Evolutionary conservation across 2,113 vertebrate species (phyloP).

Genomic region (Lates calcarifer): DNA sequence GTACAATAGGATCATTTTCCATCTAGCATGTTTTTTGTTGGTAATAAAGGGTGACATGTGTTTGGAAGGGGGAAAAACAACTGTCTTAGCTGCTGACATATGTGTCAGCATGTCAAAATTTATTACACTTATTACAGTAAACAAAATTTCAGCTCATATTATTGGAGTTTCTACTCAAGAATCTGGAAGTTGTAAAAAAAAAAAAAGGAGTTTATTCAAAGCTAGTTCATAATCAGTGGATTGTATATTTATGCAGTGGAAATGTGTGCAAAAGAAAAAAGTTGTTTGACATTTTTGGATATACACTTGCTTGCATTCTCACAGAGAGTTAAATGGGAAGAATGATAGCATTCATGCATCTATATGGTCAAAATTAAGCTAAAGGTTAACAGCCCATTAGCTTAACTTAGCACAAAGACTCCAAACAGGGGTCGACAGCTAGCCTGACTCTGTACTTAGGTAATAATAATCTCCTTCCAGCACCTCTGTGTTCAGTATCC

Average conservation of each 20-base stretch:
- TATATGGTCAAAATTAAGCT: background rate
- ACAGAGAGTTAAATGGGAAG: background rate
- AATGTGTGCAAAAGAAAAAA: background rate
- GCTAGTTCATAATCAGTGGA: background rate
- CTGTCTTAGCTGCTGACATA: slow-evolving; percentile 47
- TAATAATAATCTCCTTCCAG: background rate
- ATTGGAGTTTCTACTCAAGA: background rate
- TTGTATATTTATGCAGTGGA: background rate
- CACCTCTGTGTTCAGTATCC: background rate
- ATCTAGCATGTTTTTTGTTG: slow-evolving; percentile 47
- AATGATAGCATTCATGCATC: background rate
- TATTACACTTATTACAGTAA: background rate
- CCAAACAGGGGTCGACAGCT: background rate
- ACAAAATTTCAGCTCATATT: background rate
- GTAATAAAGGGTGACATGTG: slow-evolving; percentile 56
- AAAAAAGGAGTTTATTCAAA: background rate
- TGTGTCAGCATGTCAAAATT: slow-evolving; percentile 51
- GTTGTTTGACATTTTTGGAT: background rate
- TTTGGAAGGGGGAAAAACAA: slow-evolving; percentile 60
- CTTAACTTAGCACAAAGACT: slow-evolving; percentile 6
- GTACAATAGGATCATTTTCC: slow-evolving; percentile 54
- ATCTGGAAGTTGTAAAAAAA: background rate
- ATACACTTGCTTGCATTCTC: background rate
- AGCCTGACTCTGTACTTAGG: background rate
- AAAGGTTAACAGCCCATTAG: background rate